Conservation (phyloP, 2,113 vertebrate species). For the Phrynosoma blainvillii region DNA sequence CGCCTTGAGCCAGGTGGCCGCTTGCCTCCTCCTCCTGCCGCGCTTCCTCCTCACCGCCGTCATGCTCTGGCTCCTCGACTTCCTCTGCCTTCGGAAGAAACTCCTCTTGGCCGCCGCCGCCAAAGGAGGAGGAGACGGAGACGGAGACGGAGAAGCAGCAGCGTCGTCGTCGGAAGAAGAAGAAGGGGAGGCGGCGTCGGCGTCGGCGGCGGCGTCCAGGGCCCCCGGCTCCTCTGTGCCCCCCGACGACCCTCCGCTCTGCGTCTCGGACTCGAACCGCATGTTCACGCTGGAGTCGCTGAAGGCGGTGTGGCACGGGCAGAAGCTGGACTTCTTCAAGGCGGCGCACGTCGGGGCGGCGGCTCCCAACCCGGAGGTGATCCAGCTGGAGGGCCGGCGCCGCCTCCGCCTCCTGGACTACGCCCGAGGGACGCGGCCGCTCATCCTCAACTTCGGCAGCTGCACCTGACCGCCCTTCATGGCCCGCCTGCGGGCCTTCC, state of each 20-base stretch:
- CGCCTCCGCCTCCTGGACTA: slow-evolving; percentile 88
- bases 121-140: not conserved
- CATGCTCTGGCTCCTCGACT: slow-evolving; percentile 96
- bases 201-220: slow-evolving; percentile 40
- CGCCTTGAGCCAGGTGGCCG: slow-evolving; percentile 88
- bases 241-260: slow-evolving; percentile 93
- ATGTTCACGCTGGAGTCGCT: slow-evolving; percentile 97
- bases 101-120: slow-evolving; percentile 78
- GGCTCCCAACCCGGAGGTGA: slow-evolving; percentile 95
- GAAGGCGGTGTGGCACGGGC: slow-evolving; percentile 95
- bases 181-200: slow-evolving; percentile 48
- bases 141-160: not conserved
- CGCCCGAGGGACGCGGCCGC: slow-evolving; percentile 87
- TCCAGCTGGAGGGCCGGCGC: slow-evolving; percentile 84
- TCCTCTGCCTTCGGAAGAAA: slow-evolving; percentile 93
- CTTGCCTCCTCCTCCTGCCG: slow-evolving; percentile 93
- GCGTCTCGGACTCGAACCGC: slow-evolving; percentile 94
- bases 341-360: slow-evolving; percentile 87
- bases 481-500: slow-evolving; percentile 95
- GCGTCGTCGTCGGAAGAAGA: not conserved
- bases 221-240: slow-evolving; percentile 26
- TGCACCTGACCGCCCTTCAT: slow-evolving; percentile 99
- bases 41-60: slow-evolving; percentile 93
- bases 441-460: slow-evolving; percentile 98
- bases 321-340: slow-evolving; percentile 97